phyloP scores from a whole-genome alignment of 2,797 vertebrate species.

The Hephaestus fuliginosus region DNA sequence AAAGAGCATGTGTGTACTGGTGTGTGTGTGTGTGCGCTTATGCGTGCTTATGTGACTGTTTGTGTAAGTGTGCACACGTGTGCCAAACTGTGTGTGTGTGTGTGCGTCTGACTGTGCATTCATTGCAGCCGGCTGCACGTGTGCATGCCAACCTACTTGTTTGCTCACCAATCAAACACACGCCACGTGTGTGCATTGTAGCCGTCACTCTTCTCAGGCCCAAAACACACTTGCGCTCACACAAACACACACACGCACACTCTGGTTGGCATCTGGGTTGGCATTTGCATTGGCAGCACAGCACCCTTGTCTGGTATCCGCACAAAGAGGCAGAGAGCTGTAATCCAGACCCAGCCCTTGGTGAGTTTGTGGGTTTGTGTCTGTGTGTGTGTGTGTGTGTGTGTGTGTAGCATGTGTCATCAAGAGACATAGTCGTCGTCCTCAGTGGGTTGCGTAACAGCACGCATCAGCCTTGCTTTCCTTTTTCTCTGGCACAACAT shows the following conservation, averaged over 20 bases:
- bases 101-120: conserved; percentile 40
- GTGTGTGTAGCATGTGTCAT: conserved; percentile 37
- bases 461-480: conserved; percentile 47
- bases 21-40: background rate
- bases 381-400: conserved; percentile 18
- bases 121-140: conserved; percentile 47
- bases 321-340: conserved; percentile 75
- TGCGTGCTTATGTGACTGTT: conserved; percentile 21
- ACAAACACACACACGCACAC: conserved; percentile 25
- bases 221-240: conserved; percentile 23
- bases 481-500: conserved; percentile 60
- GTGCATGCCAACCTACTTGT: conserved; percentile 63
- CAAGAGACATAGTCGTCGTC: conserved; percentile 50
- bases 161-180: conserved; percentile 74
- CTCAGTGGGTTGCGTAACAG: conserved; percentile 62
- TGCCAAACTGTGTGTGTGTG: conserved; percentile 40
- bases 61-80: conserved; percentile 37
- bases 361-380: conserved; percentile 56
- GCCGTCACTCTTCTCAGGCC: conserved; percentile 45
- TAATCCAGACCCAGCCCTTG: conserved; percentile 73
- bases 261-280: conserved; percentile 67
- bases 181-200: conserved; percentile 62
- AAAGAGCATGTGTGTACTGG: conserved; percentile 25
- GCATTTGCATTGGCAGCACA: conserved; percentile 76
- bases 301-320: conserved; percentile 60